phyloP scores from a whole-genome alignment of 2,888 invertebrate species.

The Epinotia bilunana region DNA sequence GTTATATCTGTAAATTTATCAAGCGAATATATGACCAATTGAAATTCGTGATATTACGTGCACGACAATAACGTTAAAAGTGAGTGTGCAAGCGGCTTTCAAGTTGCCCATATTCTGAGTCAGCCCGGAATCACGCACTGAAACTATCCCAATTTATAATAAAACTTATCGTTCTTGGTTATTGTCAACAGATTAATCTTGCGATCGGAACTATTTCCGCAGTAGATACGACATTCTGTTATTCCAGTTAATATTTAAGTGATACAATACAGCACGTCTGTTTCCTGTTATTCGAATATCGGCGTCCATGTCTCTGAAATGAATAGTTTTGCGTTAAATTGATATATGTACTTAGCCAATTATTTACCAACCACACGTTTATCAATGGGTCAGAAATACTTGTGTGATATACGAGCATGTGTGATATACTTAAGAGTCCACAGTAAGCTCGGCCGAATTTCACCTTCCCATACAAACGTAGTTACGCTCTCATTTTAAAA shows the following conservation, averaged over 20 bases:
- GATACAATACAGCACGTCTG: background rate
- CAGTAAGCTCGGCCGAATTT: too few species aligned
- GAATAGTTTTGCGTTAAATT: background rate
- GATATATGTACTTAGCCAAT: background rate
- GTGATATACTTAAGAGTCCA: too few species aligned
- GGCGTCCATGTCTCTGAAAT: background rate
- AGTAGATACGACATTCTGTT: background rate
- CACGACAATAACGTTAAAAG: slow-evolving; percentile 24
- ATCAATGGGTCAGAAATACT: background rate
- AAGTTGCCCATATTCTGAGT: slow-evolving; percentile 18
- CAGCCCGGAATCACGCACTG: slow-evolving; percentile 22
- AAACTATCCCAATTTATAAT: slow-evolving; percentile 41
- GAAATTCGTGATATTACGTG: slow-evolving; percentile 34
- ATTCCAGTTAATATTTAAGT: background rate
- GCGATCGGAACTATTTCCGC: slow-evolving; percentile 12
- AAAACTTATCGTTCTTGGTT: slow-evolving; percentile 36
- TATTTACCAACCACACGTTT: background rate
- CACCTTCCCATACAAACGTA: too few species aligned
- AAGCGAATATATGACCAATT: slow-evolving; percentile 27
- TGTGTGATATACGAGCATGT: background rate
- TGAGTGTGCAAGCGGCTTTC: slow-evolving; percentile 16
- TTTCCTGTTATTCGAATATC: background rate
- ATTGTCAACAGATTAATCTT: slow-evolving; percentile 38
- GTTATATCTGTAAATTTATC: slow-evolving; percentile 30
- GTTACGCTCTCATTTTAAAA: too few species aligned